Base-by-base conservation (phyloP, 2,797 vertebrate genomes). In the Clarias fuscus region DNA sequence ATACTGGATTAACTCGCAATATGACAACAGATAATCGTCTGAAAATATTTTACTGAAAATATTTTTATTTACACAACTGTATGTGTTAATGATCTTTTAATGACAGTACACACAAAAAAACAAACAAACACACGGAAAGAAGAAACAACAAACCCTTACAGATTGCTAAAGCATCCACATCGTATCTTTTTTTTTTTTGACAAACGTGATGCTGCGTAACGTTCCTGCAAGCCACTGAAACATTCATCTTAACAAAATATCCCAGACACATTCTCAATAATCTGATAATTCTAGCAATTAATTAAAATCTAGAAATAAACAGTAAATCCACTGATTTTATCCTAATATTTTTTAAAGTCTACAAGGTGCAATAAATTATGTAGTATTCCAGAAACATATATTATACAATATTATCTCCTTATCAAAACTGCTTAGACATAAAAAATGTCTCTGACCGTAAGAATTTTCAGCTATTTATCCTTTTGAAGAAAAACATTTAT, bases 21-120 rank as follows among this genome's bases (percentile, higher is more conserved):
- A 65, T 1, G 1, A 56, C 43, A 58, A 53, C 3, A 58, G 65
- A 37, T 4, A n/a, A 13, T 0, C 33, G 59, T 90, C 86, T 78
- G 64, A 88, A 90, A 86, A 86, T 86, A 84, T 65, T 94, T 93
- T 93, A 93, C 91, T 94, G 91, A 93, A 95, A 95, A 94, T 92
- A 92, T 61, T 73, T 77, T 22, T 90, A 90, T 90, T 82, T 86
- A 86, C 89, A 91, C 75, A 65, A 82, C 20, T 82, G 62, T 43
- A 83, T 77, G 81, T 30, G 40, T 80, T 85, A 86, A 22, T 82
- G 33, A 48, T 83, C 33, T 56, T 72, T 82, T 30, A 27, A 53
- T 18, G 33, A 20, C 62, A 68, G 84, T n/a, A 67, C 37, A 15
- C 48, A 84, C 48, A 62, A 65, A 65, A 11, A 48, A 76, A 83